These are phyloP conservation scores for Lamellibrachia luymesi DNA, from an alignment of 1,140 invertebrate genomes.

Conservation along the genomic window DNA sequence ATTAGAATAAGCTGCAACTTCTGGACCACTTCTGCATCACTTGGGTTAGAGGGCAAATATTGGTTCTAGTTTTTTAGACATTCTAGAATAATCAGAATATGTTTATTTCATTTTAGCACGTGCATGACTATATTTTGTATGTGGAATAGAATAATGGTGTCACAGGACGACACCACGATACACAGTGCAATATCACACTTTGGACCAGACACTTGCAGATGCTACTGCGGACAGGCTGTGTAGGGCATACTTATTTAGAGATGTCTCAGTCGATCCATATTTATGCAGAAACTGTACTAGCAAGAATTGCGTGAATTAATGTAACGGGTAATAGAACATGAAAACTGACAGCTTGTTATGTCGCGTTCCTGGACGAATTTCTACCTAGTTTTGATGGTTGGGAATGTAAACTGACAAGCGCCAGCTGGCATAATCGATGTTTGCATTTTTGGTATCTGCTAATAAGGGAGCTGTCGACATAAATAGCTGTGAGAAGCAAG, in stretches of 20 bases:
- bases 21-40: too few species aligned
- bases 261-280: neutral
- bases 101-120: too few species aligned
- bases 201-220: neutral
- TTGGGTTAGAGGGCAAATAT: too few species aligned
- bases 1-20: too few species aligned
- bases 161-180: too few species aligned
- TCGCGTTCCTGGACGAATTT: neutral
- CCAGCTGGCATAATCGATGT: neutral
- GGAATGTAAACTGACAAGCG: neutral
- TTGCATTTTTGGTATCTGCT: neutral
- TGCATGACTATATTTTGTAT: too few species aligned
- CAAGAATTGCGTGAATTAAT: neutral
- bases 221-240: neutral
- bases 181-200: too few species aligned
- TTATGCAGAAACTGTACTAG: neutral
- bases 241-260: neutral
- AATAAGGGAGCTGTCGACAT: neutral
- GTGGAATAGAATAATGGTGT: neutral
- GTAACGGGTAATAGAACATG: neutral
- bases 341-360: neutral
- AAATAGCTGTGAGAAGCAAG: neutral
- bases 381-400: neutral
- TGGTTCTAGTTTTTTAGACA: too few species aligned
- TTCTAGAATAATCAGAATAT: too few species aligned